Percentiles rank a stretch among this genome's conserved stretches.
Evolutionary conservation across 2,113 vertebrate species (phyloP).

Genomic region (Phainopepla nitens): DNA sequence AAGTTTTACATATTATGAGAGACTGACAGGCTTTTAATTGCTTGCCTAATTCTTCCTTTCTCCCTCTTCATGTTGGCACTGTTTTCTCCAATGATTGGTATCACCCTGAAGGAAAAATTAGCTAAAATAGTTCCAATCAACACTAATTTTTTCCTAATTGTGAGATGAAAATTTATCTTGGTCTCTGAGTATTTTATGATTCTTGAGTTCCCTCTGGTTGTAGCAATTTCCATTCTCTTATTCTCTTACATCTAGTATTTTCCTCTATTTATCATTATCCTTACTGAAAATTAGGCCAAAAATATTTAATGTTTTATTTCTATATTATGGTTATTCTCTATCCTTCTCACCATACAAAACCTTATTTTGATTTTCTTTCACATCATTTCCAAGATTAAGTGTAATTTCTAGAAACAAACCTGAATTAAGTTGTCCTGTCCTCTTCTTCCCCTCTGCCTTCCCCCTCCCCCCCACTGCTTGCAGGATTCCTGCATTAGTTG

Average conservation of each 20-base stretch:
- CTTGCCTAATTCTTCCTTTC: not conserved
- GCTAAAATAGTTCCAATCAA: not conserved
- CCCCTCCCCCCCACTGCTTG: accelerated
- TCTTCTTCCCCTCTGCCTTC: accelerated
- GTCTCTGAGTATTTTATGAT: not conserved
- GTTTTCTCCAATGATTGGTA: not conserved
- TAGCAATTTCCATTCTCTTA: not conserved
- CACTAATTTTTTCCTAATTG: not conserved
- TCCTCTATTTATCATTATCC: not conserved
- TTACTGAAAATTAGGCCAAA: not conserved
- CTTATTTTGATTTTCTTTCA: not conserved
- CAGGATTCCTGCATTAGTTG: not conserved
- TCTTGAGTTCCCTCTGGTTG: not conserved
- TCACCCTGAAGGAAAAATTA: not conserved
- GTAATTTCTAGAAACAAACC: not conserved
- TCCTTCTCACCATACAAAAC: not conserved
- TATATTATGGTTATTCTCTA: not conserved
- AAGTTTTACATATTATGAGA: not conserved
- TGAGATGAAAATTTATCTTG: not conserved
- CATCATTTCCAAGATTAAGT: not conserved
- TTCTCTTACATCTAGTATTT: not conserved
- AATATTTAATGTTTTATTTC: not conserved
- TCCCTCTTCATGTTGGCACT: not conserved
- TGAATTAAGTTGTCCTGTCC: not conserved
- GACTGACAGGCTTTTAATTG: not conserved